These are phyloP conservation scores for Osmoderma eremita DNA, from an alignment of 2,888 invertebrate species.

Conservation along the genomic window DNA sequence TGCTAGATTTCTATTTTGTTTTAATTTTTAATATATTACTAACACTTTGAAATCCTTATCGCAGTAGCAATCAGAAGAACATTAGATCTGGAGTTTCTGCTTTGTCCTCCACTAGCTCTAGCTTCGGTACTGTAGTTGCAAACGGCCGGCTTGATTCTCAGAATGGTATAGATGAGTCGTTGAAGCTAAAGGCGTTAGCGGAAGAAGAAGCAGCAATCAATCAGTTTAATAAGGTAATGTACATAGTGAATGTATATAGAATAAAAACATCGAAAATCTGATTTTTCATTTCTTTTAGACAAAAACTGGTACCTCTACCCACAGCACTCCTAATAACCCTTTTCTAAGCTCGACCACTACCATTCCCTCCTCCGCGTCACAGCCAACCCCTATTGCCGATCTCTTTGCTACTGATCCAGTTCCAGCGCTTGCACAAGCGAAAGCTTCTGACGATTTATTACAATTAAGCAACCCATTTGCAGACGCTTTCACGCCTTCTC, in stretches of 20 bases:
- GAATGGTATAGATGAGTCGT: constrained; percentile 85
- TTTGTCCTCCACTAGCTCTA: constrained; percentile 86
- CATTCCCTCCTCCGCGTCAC: constrained; percentile 52
- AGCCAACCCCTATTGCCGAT: constrained; percentile 73
- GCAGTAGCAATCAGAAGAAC: constrained; percentile 84
- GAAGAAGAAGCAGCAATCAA: constrained; percentile 97
- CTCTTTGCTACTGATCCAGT: constrained; percentile 74
- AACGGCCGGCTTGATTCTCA: constrained; percentile 61
- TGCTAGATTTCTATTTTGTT: constrained; percentile 46
- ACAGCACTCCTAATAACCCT: constrained; percentile 51
- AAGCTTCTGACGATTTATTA: constrained; percentile 89
- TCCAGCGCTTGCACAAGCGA: constrained; percentile 61
- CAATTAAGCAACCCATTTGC: constrained; percentile 93
- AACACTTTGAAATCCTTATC: constrained; percentile 44
- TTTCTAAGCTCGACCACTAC: constrained; percentile 51
- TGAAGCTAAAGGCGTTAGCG: constrained; percentile 87
- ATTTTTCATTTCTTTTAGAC: constrained; percentile 69
- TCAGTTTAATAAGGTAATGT: constrained; percentile 84
- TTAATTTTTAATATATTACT: constrained; percentile 39
- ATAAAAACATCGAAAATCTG: neutral
- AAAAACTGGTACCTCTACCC: constrained; percentile 65
- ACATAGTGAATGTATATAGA: neutral
- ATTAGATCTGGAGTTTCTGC: constrained; percentile 90
- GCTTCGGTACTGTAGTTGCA: constrained; percentile 84
- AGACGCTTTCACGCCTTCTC: constrained; percentile 66